Percentiles rank a stretch among this genome's conserved stretches.
Conservation (phyloP, 2,888 invertebrate genomes). For the Caenorhabditis virilis region DNA sequence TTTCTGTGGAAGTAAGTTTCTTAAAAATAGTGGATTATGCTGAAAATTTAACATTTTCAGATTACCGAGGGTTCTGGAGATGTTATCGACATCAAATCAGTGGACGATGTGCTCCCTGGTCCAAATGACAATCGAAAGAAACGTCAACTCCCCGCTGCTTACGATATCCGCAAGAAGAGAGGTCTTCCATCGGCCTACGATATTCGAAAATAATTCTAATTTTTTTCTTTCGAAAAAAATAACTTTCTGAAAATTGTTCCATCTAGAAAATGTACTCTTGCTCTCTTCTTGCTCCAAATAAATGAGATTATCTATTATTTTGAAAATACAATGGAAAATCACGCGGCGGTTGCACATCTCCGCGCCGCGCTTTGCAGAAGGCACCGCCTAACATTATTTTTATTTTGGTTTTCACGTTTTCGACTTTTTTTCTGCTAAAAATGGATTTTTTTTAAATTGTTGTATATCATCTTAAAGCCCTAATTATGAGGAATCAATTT, state of each 20-base stretch:
- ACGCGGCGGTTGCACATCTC: too few relatives aligned
- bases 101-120: constrained; percentile 16
- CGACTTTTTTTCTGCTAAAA: too few relatives aligned
- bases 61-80: not conserved
- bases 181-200: constrained; percentile 18
- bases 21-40: too few relatives aligned
- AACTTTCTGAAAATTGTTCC: not conserved
- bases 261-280: not conserved
- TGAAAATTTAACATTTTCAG: not conserved
- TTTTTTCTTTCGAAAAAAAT: not conserved
- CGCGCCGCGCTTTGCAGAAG: not conserved
- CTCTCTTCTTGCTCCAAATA: not conserved
- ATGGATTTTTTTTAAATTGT: too few relatives aligned
- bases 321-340: too few relatives aligned
- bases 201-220: constrained; percentile 22
- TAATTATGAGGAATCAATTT: too few relatives aligned
- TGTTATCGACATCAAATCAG: too few relatives aligned
- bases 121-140: constrained; percentile 25
- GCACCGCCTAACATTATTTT: too few relatives aligned
- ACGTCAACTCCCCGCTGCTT: constrained; percentile 15
- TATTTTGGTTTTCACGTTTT: too few relatives aligned
- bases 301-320: not conserved
- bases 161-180: constrained; percentile 31
- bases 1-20: too few relatives aligned
- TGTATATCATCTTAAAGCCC: too few relatives aligned